Percentiles rank a stretch among this genome's conserved stretches.
phyloP scores from a whole-genome alignment of 2,113 vertebrate species.

The Eleginops maclovinus region DNA sequence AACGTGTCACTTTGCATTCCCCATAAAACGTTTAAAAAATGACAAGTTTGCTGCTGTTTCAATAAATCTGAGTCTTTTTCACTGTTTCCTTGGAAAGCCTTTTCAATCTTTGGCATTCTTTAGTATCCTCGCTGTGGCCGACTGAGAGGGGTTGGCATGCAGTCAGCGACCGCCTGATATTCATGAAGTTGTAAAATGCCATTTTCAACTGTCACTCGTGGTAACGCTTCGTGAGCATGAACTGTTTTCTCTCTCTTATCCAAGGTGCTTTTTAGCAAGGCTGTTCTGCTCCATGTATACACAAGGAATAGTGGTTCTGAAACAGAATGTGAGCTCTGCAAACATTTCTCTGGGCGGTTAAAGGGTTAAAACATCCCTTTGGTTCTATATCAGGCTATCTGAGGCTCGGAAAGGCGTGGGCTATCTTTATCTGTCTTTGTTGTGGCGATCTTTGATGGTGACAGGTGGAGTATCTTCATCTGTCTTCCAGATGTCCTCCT shows the following conservation, averaged over 20 bases:
- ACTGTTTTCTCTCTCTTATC: not conserved
- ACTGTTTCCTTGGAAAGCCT: constrained; percentile 45
- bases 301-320: not conserved
- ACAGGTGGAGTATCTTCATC: constrained; percentile 63
- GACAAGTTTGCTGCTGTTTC: constrained; percentile 20
- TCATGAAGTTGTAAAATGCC: constrained; percentile 60
- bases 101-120: constrained; percentile 52
- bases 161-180: constrained; percentile 38
- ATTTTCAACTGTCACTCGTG: constrained; percentile 48
- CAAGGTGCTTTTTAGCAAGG: constrained; percentile 20
- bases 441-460: constrained; percentile 67
- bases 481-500: constrained; percentile 57
- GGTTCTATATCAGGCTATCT: constrained; percentile 52
- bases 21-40: constrained; percentile 40
- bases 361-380: constrained; percentile 49
- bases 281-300: not conserved
- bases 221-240: constrained; percentile 21
- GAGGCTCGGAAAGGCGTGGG: constrained; percentile 39
- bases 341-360: constrained; percentile 14
- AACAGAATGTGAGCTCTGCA: constrained; percentile 6
- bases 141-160: constrained; percentile 38
- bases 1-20: constrained; percentile 19
- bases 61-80: constrained; percentile 17
- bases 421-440: constrained; percentile 73
- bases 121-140: constrained; percentile 37